These are phyloP conservation scores for Graptemys geographica DNA, from an alignment of 2,797 vertebrate species.

Conservation along the genomic window DNA sequence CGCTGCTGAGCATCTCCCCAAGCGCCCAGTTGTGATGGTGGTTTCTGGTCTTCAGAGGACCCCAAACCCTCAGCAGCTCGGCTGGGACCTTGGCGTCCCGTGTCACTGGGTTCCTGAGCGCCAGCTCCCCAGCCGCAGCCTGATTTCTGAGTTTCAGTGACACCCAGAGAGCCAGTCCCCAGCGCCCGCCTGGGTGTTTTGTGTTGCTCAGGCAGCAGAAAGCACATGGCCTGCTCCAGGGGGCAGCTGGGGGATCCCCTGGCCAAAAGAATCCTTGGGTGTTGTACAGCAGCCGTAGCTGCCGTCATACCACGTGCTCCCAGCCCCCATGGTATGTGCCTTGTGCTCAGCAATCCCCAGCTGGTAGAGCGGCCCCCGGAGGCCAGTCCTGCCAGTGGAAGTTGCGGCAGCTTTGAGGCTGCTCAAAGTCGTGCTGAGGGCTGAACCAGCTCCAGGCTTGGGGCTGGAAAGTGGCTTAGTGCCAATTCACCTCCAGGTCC, in stretches of 20 bases:
- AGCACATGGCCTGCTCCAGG: background rate
- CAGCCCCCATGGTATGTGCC: background rate
- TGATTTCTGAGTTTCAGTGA: background rate
- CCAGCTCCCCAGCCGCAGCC: too few relatives aligned
- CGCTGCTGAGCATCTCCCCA: background rate
- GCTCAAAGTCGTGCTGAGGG: background rate
- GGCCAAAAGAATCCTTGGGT: background rate
- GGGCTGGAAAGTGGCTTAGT: background rate
- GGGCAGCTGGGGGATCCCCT: background rate
- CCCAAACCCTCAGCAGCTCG: background rate
- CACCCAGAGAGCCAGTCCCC: too few relatives aligned
- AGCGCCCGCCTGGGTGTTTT: too few relatives aligned
- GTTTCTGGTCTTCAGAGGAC: background rate
- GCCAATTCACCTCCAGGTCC: fast-evolving
- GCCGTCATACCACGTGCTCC: background rate
- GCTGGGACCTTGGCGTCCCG: background rate
- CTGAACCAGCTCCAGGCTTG: background rate
- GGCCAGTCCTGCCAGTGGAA: background rate
- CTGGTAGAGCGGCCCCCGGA: background rate
- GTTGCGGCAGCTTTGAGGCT: background rate
- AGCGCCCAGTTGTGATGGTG: background rate
- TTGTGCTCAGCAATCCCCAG: background rate
- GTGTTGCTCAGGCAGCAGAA: background rate
- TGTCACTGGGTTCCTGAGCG: background rate
- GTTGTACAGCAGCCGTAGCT: background rate